Base-by-base conservation (phyloP, 2,888 invertebrate genomes). In the Drosophila putrida region DNA sequence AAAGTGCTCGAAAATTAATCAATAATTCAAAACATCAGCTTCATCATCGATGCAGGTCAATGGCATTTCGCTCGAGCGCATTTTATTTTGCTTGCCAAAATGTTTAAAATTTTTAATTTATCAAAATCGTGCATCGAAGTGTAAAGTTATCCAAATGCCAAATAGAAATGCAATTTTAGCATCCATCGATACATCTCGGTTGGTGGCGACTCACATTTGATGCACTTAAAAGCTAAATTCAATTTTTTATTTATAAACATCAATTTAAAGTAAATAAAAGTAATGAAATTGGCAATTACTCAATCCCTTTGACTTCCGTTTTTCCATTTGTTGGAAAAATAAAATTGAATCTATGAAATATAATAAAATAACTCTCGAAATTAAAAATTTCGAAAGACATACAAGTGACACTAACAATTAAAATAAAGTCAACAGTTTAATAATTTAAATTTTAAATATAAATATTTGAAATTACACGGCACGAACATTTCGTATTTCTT, bases 121-220 rank as follows among this genome's bases (percentile, higher is more conserved):
- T 84, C 82, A 75, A 82, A 84, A 49, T 71, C 68, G 67, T 76
- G 68, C 79, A 82, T 25, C 63, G 62, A 63, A 74, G 71, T 71
- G 79, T 55, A 70, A 81, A 57, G 61, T 41, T 46, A 71, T 69
- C 67, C 60, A 62, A 67, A 57, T 62, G 38, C 49, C 36, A 55
- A 63, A 65, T 35, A 53, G 31, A 51, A 47, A 67, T 67, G 27
- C 36, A 43, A 50, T 65, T 41, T 46, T 27, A 11, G 25, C 31
- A 38, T 28, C 47, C 9, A 54, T 58, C 63, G 54, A 75, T 50
- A 38, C 27, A 71, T 60, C 63, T 53, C 5, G 44, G 15, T 49
- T 28, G 28, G 13, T 15, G 6, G 6, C 8, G 31, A 31, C 9
- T 31, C 31, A 31, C 31, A 31, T 8, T 8, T 31, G 9, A 8